Percentiles rank a stretch among this genome's conserved stretches.
phyloP scores from a whole-genome alignment of 2,888 invertebrate species.

The Lasioglossum marginatum region DNA sequence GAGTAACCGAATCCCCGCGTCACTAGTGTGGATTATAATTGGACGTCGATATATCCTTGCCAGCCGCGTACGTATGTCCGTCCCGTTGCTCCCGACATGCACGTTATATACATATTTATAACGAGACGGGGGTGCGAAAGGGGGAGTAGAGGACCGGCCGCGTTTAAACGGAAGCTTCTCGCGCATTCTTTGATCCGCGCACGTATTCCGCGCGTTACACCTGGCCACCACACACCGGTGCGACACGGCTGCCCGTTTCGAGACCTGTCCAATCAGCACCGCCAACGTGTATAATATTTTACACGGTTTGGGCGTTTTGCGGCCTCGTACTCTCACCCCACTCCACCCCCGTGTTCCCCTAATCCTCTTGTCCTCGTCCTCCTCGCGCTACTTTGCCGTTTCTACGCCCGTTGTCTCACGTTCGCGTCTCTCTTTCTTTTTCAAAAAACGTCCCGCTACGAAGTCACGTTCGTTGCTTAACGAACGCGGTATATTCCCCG shows the following conservation, averaged over 20 bases:
- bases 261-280: slow-evolving; percentile 69
- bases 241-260: slow-evolving; percentile 26
- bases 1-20: slow-evolving; percentile 69
- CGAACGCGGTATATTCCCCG: slow-evolving; percentile 65
- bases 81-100: slow-evolving; percentile 26
- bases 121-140: slow-evolving; percentile 46
- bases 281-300: slow-evolving; percentile 69
- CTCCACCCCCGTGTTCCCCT: not conserved
- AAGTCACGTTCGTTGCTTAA: slow-evolving; percentile 77
- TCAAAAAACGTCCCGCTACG: slow-evolving; percentile 51
- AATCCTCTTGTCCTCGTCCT: not conserved
- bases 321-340: slow-evolving; percentile 15
- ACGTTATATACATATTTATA: slow-evolving; percentile 69
- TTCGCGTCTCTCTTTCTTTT: slow-evolving; percentile 39
- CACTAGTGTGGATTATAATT: slow-evolving; percentile 73
- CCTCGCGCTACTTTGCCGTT: not conserved
- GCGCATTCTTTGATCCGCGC: slow-evolving; percentile 72
- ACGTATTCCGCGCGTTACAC: slow-evolving; percentile 67
- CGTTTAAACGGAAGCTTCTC: slow-evolving; percentile 63
- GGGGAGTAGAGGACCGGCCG: not conserved
- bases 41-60: slow-evolving; percentile 71
- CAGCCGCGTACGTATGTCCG: slow-evolving; percentile 30
- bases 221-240: not conserved
- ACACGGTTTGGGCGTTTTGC: slow-evolving; percentile 70
- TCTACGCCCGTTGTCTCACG: slow-evolving; percentile 22